Percentiles rank a stretch among this genome's conserved stretches.
phyloP scores from a whole-genome alignment of 2,888 invertebrate species.

The Clitarchus hookeri region DNA sequence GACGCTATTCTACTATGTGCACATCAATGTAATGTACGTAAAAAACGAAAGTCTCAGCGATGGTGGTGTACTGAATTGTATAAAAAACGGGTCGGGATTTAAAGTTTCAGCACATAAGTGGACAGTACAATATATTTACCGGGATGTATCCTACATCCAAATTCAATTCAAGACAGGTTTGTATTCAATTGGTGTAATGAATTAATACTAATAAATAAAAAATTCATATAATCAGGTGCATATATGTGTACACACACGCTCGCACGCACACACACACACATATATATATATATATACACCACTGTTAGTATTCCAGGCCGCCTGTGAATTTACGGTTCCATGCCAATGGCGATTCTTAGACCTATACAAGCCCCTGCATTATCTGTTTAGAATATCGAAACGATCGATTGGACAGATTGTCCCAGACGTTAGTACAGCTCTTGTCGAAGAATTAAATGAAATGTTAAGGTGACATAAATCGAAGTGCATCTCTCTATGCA shows the following conservation, averaged over 20 bases:
- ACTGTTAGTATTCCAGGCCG: neutral
- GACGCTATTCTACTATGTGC: neutral
- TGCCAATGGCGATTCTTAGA: neutral
- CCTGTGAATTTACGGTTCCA: neutral
- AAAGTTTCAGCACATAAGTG: neutral
- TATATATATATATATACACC: neutral
- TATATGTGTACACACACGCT: no score
- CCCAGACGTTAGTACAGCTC: conserved; percentile 3
- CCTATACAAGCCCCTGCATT: neutral
- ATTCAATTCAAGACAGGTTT: no score
- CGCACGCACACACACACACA: no score
- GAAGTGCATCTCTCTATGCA: neutral
- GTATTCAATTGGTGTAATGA: no score
- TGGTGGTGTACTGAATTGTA: neutral
- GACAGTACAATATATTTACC: neutral
- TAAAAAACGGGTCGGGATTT: neutral
- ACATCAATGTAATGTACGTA: neutral
- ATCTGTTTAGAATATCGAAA: conserved; percentile 19
- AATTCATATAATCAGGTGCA: no score
- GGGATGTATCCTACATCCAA: neutral
- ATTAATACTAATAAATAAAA: no score
- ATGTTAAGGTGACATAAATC: neutral
- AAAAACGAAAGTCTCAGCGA: neutral
- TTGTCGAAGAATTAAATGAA: neutral
- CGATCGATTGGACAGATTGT: conserved; percentile 12